Evolutionary conservation across 2,797 vertebrate genomes (phyloP).

Genomic region (Cryptoblepharus egeriae): DNA sequence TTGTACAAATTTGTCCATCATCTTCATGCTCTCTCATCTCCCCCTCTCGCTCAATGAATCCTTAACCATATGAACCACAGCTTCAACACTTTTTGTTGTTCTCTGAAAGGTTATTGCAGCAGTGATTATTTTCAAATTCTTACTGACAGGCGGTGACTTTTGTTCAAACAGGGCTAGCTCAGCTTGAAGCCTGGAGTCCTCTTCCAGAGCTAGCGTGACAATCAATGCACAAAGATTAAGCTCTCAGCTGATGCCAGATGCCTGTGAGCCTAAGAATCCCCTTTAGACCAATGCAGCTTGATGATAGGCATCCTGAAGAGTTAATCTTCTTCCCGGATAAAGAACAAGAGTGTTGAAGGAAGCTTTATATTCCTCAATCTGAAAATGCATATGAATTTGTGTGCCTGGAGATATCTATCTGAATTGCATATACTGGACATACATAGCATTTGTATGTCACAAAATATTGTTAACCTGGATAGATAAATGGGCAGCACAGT

Average conservation of each 20-base stretch:
- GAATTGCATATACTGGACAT: no score
- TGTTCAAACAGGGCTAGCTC: conserved; percentile 26
- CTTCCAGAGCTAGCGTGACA: neutral
- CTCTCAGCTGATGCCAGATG: conserved; percentile 5
- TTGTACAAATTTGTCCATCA: neutral
- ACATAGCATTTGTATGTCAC: no score
- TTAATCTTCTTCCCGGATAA: conserved; percentile 24
- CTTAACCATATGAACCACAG: conserved; percentile 2
- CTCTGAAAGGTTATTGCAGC: neutral
- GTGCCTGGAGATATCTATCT: neutral
- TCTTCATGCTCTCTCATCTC: neutral
- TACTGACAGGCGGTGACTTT: conserved; percentile 17
- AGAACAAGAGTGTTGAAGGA: neutral
- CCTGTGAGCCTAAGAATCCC: conserved; percentile 10
- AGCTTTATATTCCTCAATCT: neutral
- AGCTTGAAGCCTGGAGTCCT: conserved; percentile 9
- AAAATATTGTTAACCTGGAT: no score
- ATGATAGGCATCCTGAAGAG: conserved; percentile 15
- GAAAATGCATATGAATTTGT: neutral
- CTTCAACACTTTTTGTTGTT: conserved; percentile 23
- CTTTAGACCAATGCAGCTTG: conserved; percentile 23
- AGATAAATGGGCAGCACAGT: no score
- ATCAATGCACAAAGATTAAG: conserved; percentile 13
- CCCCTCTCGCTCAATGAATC: conserved; percentile 5
- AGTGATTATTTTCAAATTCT: neutral